phyloP scores from a whole-genome alignment of 2,888 invertebrate species.

The Stenoptilia bipunctidactyla region DNA sequence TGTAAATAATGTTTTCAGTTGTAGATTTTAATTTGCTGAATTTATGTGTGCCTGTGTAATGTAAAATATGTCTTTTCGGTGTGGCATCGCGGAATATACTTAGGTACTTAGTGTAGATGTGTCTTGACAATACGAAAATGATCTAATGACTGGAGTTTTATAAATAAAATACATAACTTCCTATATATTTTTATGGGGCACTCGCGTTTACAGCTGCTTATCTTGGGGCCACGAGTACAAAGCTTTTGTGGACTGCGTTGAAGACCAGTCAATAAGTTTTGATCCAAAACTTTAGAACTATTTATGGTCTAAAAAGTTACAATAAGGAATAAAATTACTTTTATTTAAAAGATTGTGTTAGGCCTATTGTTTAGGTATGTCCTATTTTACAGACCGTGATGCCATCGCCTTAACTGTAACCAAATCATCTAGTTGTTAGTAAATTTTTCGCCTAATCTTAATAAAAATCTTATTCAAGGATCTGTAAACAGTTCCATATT shows the following conservation, averaged over 20 bases:
- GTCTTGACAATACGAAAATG: not conserved
- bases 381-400: conserved; percentile 10
- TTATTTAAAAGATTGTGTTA: no score
- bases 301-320: no score
- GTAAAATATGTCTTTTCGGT: conserved; percentile 19
- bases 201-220: no score
- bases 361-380: no score
- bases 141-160: not conserved
- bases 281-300: no score
- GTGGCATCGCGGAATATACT: conserved; percentile 23
- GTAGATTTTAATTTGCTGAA: conserved; percentile 49
- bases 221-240: no score
- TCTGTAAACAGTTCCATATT: conserved; percentile 57
- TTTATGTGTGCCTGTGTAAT: conserved; percentile 57
- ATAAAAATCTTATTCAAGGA: conserved; percentile 46
- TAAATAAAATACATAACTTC: no score
- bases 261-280: no score
- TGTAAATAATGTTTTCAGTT: conserved; percentile 57
- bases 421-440: conserved; percentile 51
- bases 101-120: conserved; percentile 4
- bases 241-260: no score
- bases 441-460: conserved; percentile 62
- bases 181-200: not conserved
- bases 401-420: conserved; percentile 20
- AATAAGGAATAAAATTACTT: no score